Percentiles rank a stretch among this genome's conserved stretches.
Conservation (phyloP, 2,797 vertebrate species). For the Poecilia wingei region DNA sequence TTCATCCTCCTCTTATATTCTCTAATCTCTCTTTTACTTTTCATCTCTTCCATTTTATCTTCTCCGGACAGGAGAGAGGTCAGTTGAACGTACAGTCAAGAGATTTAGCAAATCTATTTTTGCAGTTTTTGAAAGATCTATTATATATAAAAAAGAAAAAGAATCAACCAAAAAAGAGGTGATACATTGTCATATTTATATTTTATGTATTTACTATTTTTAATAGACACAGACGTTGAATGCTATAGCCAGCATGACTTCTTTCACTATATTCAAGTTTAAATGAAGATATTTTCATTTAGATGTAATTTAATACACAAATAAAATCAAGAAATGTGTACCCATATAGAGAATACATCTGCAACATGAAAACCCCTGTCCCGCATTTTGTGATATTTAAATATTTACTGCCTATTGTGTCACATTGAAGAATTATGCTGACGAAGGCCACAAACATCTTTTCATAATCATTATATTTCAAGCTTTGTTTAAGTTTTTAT, state of each 20-base stretch:
- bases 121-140: conserved; percentile 36
- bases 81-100: conserved; percentile 62
- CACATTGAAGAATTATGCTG: neutral
- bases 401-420: neutral
- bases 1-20: conserved; percentile 55
- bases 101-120: conserved; percentile 58
- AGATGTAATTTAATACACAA: neutral
- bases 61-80: conserved; percentile 60
- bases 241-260: neutral
- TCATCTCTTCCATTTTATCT: conserved; percentile 51
- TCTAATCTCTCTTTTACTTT: conserved; percentile 33
- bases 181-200: neutral
- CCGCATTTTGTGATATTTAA: neutral
- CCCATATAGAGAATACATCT: neutral
- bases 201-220: neutral
- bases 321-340: neutral
- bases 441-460: neutral
- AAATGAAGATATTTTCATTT: neutral
- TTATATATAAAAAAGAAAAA: conserved; percentile 23
- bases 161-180: conserved; percentile 16
- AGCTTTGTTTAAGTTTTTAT: neutral
- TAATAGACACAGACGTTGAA: neutral
- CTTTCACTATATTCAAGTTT: neutral
- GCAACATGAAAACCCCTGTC: neutral
- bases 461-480: neutral